Evolutionary conservation across 2,888 invertebrate species (phyloP).

Genomic region (Eilema depressum): DNA sequence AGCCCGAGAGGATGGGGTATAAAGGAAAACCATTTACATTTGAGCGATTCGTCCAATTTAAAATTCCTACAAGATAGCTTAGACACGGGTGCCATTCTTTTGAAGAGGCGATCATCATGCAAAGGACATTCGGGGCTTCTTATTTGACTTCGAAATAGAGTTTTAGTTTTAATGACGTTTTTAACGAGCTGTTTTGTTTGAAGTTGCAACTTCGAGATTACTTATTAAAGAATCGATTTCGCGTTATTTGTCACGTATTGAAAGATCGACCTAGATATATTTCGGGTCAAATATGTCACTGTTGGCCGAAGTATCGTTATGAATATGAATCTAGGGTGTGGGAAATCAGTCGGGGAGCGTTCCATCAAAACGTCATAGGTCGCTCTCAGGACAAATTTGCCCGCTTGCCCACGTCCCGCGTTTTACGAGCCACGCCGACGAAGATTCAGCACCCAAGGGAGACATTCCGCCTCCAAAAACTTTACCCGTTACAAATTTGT

Average conservation of each 20-base stretch:
- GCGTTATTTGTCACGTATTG: slow-evolving; percentile 60
- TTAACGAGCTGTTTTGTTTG: slow-evolving; percentile 53
- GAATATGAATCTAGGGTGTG: slow-evolving; percentile 84
- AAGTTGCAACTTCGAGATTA: slow-evolving; percentile 42
- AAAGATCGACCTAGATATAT: slow-evolving; percentile 62
- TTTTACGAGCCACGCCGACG: slow-evolving; percentile 86
- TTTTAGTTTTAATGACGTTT: slow-evolving; percentile 69
- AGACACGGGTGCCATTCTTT: slow-evolving; percentile 87
- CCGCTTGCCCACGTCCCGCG: slow-evolving; percentile 86
- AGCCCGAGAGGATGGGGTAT: slow-evolving; percentile 85
- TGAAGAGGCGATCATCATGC: slow-evolving; percentile 82
- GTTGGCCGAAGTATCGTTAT: slow-evolving; percentile 78
- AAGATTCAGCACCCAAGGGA: slow-evolving; percentile 87
- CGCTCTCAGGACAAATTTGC: slow-evolving; percentile 86
- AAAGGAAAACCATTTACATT: slow-evolving; percentile 88
- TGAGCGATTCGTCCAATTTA: slow-evolving; percentile 88
- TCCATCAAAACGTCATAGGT: slow-evolving; percentile 87
- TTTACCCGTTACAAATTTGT: slow-evolving; percentile 88
- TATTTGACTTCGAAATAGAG: slow-evolving; percentile 56
- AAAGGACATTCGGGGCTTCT: slow-evolving; percentile 70
- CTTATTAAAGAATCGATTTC: slow-evolving; percentile 60
- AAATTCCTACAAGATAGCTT: slow-evolving; percentile 88
- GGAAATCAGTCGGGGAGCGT: slow-evolving; percentile 82
- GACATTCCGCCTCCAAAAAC: slow-evolving; percentile 86
- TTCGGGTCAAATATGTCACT: slow-evolving; percentile 71